These are phyloP conservation scores for Macrosoma leucophasiata DNA, from an alignment of 2,888 invertebrate genomes.

Conservation along the genomic window DNA sequence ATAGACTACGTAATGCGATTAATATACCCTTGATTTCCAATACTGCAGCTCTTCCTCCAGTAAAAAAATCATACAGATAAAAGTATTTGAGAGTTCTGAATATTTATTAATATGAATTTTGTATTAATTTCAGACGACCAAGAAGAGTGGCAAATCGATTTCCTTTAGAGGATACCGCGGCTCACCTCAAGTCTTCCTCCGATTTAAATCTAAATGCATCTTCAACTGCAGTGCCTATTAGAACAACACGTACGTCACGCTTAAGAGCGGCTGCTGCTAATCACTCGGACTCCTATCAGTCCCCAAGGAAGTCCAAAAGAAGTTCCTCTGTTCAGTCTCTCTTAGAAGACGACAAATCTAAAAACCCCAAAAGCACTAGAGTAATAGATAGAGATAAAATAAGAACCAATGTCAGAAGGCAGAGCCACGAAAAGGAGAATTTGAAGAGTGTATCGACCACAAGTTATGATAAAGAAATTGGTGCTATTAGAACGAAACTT, in stretches of 20 bases:
- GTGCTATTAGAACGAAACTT: slow-evolving; percentile 70
- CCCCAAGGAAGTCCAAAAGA: slow-evolving; percentile 52
- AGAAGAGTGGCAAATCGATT: slow-evolving; percentile 44
- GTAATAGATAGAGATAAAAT: slow-evolving; percentile 63
- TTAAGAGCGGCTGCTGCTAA: slow-evolving; percentile 79
- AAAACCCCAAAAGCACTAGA: slow-evolving; percentile 51
- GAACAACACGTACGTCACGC: slow-evolving; percentile 83
- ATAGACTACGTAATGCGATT: too few species aligned
- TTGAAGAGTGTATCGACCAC: slow-evolving; percentile 43
- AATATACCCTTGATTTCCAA: too few species aligned
- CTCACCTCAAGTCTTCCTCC: slow-evolving; percentile 63
- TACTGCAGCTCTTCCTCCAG: too few species aligned
- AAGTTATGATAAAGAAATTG: slow-evolving; percentile 57
- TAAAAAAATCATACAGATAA: too few species aligned
- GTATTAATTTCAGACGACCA: slow-evolving; percentile 53
- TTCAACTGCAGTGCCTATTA: slow-evolving; percentile 73
- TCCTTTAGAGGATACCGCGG: slow-evolving; percentile 48
- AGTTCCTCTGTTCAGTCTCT: slow-evolving; percentile 63
- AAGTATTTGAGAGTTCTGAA: too few species aligned
- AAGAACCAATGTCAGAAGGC: slow-evolving; percentile 38
- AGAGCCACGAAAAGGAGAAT: slow-evolving; percentile 59
- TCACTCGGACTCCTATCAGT: slow-evolving; percentile 45
- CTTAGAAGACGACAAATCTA: slow-evolving; percentile 53
- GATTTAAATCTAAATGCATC: slow-evolving; percentile 62
- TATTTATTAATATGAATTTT: slow-evolving; percentile 14